Percentiles rank a stretch among this genome's conserved stretches.
Evolutionary conservation across 2,888 invertebrate species (phyloP).

Genomic region (Lycaena phlaeas): DNA sequence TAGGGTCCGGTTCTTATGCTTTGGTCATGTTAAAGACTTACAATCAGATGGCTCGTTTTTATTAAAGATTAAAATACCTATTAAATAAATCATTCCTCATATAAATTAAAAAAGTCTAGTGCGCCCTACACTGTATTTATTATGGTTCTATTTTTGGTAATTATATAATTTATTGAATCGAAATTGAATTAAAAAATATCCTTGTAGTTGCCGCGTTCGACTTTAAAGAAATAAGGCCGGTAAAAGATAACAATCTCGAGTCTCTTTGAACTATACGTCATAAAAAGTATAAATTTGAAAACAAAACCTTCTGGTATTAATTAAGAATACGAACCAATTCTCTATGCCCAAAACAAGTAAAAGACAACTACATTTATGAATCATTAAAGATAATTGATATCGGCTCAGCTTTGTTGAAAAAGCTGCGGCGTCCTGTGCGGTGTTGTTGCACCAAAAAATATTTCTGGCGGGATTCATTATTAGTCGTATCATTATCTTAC

Average conservation of each 20-base stretch:
- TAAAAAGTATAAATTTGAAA: background rate
- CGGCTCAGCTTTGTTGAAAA: slow-evolving; percentile 21
- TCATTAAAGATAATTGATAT: slow-evolving; percentile 61
- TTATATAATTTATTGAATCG: no score
- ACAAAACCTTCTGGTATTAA: slow-evolving; percentile 3
- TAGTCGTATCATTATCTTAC: slow-evolving; percentile 2
- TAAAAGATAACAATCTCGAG: background rate
- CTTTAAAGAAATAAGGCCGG: no score
- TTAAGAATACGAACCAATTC: background rate
- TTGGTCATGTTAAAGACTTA: no score
- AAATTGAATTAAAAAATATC: no score
- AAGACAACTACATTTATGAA: slow-evolving; percentile 26
- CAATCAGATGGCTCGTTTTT: no score
- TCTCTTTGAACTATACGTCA: background rate
- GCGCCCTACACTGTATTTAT: no score
- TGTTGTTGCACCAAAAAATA: slow-evolving; percentile 31
- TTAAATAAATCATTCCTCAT: no score
- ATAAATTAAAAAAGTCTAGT: no score
- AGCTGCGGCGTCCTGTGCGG: slow-evolving; percentile 17
- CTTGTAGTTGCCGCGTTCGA: no score
- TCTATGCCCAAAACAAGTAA: slow-evolving; percentile 1
- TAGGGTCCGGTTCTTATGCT: no score
- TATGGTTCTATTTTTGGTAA: no score
- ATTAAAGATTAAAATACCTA: no score
- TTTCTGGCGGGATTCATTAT: background rate